Percentiles rank a stretch among this genome's conserved stretches.
Conservation (phyloP, 2,888 invertebrate species). For the Thalpophila matura region DNA sequence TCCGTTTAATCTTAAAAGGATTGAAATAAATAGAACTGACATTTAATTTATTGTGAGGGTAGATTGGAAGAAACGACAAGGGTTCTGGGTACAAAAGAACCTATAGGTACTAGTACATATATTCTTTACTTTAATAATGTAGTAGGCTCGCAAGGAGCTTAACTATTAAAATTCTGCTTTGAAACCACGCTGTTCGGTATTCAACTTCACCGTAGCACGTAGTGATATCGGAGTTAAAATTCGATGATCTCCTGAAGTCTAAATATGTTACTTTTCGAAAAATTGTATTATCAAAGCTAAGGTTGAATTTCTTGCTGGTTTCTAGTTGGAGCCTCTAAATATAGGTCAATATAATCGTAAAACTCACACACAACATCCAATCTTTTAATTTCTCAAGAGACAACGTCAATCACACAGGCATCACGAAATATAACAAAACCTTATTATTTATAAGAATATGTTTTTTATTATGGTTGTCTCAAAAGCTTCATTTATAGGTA, state of each 20-base stretch:
- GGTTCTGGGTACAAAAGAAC: background rate
- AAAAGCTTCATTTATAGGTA: no score
- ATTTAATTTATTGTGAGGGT: constrained; percentile 19
- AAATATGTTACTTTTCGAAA: no score
- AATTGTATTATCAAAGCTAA: no score
- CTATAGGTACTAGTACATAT: no score
- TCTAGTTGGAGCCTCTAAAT: no score
- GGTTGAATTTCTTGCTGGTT: no score
- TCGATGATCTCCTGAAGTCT: background rate
- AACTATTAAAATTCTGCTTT: background rate
- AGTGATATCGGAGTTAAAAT: background rate
- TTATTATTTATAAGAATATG: no score
- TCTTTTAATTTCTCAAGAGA: background rate
- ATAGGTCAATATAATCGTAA: no score
- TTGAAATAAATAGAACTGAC: constrained; percentile 13
- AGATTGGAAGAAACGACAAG: constrained; percentile 1
- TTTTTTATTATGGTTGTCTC: no score
- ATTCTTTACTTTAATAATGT: background rate
- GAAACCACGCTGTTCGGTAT: background rate
- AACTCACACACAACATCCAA: no score
- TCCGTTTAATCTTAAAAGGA: constrained; percentile 8
- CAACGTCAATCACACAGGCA: background rate
- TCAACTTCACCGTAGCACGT: no score
- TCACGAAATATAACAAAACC: background rate
- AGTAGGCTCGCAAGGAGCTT: background rate